A percentile compares a stretch with the other conserved stretches of the same genome.
These are phyloP conservation scores for Pterocles orientalis DNA, from an alignment of 2,113 vertebrate species.

Conservation along the genomic window DNA sequence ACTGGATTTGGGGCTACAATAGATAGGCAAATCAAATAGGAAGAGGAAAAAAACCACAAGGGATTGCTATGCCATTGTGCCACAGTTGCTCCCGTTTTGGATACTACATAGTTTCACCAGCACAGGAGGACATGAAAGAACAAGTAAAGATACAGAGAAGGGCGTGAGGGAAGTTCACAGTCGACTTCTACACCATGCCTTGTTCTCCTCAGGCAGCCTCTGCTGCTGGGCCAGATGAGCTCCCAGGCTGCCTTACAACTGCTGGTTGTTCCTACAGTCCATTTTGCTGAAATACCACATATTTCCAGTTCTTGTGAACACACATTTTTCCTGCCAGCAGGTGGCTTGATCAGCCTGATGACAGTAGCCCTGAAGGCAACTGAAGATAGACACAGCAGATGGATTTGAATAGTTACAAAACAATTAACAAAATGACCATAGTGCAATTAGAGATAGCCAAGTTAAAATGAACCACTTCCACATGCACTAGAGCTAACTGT, in stretches of 20 bases:
- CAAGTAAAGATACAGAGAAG: neutral
- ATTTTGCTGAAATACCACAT: neutral
- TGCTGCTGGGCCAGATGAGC: neutral
- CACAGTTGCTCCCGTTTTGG: neutral
- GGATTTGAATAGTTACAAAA: neutral
- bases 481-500: neutral
- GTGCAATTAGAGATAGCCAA: neutral
- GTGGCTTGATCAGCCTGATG: neutral
- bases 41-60: neutral
- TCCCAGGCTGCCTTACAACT: neutral
- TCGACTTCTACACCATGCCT: neutral
- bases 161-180: rapidly evolving
- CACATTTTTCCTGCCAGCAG: neutral
- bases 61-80: neutral
- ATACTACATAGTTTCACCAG: neutral
- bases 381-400: neutral
- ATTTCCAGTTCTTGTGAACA: neutral
- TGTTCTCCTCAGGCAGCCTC: neutral
- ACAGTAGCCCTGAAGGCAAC: neutral
- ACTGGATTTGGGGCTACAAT: neutral
- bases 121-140: neutral
- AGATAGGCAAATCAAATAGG: neutral
- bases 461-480: neutral
- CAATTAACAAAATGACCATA: neutral
- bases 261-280: neutral